Percentiles rank a stretch among this genome's conserved stretches.
phyloP scores from a whole-genome alignment of 1,140 invertebrate genomes.

The Meteorus sp. region DNA sequence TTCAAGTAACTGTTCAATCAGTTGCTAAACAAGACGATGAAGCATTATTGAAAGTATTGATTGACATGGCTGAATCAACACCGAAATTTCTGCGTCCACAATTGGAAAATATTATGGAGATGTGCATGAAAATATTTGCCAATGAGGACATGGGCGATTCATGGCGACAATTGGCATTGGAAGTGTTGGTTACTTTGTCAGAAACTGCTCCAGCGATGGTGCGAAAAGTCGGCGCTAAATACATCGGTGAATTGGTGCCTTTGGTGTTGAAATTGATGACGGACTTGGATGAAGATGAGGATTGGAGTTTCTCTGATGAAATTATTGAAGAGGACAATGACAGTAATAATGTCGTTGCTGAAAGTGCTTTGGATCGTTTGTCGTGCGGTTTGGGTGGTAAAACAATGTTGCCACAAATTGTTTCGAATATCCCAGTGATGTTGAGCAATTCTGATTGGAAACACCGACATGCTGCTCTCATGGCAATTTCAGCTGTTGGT shows the following conservation, averaged over 20 bases:
- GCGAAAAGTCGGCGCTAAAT: constrained; percentile 82
- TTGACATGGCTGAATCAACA: constrained; percentile 90
- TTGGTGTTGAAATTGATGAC: constrained; percentile 95
- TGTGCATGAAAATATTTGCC: constrained; percentile 82
- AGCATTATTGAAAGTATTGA: constrained; percentile 84
- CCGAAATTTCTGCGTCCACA: constrained; percentile 91
- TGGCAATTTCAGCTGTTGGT: constrained; percentile 97
- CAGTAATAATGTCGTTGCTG: constrained; percentile 92
- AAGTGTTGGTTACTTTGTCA: constrained; percentile 91
- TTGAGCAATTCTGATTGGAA: constrained; percentile 82
- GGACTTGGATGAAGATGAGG: constrained; percentile 90
- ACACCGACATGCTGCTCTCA: constrained; percentile 91
- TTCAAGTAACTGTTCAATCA: constrained; percentile 75
- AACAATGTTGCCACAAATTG: constrained; percentile 87
- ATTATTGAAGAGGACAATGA: constrained; percentile 75
- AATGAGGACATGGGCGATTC: constrained; percentile 73
- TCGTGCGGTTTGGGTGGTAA: constrained; percentile 96
- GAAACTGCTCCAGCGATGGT: constrained; percentile 96
- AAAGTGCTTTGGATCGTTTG: constrained; percentile 93
- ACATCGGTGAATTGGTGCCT: constrained; percentile 77
- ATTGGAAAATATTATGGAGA: constrained; percentile 82
- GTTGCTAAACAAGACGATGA: constrained; percentile 88
- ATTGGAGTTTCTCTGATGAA: constrained; percentile 71
- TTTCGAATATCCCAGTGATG: constrained; percentile 85
- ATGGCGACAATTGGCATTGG: constrained; percentile 89